Percentiles rank a stretch among this genome's conserved stretches.
These are phyloP conservation scores for Aspidiotus rigidus DNA, from an alignment of 2,888 invertebrate species.

Conservation along the genomic window DNA sequence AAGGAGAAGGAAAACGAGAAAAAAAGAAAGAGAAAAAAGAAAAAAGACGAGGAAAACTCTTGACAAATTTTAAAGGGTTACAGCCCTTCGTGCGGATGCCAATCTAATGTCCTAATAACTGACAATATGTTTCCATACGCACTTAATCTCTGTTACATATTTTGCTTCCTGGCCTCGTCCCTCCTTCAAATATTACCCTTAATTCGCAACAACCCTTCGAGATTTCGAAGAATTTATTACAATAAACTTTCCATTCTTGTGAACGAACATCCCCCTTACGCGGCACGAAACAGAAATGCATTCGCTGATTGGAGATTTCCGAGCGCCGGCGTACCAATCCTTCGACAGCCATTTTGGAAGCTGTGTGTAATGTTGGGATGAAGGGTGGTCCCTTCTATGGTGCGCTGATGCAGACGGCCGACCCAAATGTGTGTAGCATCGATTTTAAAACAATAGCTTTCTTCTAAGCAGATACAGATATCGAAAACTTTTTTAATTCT, in stretches of 20 bases:
- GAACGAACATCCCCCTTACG: not conserved
- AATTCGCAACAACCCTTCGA: not conserved
- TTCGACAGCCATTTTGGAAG: not conserved
- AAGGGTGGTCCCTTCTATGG: no score
- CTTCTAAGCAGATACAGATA: no score
- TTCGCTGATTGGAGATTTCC: not conserved
- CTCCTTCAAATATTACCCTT: not conserved
- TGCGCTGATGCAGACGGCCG: no score
- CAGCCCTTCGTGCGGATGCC: constrained; percentile 25
- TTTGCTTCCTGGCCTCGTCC: constrained; percentile 2
- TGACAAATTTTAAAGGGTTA: constrained; percentile 12
- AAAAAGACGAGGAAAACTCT: constrained; percentile 5
- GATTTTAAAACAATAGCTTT: no score
- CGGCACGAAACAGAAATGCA: not conserved
- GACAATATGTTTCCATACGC: constrained; percentile 28
- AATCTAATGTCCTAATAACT: constrained; percentile 23
- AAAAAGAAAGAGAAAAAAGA: constrained; percentile 13
- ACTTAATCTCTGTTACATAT: constrained; percentile 28
- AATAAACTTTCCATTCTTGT: not conserved
- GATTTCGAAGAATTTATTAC: not conserved
- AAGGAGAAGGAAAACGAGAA: not conserved
- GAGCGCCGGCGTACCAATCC: not conserved
- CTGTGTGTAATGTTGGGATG: not conserved
- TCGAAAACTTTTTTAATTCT: no score
- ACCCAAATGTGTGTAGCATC: no score